Percentiles rank a stretch among this genome's conserved stretches.
These are phyloP conservation scores for Sebastes iracundus DNA, from an alignment of 2,797 vertebrate genomes.

Conservation along the genomic window DNA sequence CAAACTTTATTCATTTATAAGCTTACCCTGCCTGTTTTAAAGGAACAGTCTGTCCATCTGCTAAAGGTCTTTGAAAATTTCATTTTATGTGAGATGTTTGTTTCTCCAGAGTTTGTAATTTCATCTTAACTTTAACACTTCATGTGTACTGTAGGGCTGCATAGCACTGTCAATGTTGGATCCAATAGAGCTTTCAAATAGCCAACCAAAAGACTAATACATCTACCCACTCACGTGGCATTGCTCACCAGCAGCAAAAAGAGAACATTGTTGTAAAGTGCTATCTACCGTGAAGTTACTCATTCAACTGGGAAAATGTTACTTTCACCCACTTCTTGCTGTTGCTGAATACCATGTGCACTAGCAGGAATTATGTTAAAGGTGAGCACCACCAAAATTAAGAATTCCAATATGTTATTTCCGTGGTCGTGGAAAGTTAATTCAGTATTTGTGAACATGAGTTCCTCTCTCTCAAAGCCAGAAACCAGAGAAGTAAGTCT, in stretches of 20 bases:
- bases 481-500: too few species aligned
- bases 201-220: constrained; percentile 10
- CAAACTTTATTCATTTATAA: background rate
- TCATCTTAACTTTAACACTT: background rate
- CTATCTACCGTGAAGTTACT: background rate
- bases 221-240: constrained; percentile 30
- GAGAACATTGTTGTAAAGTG: constrained; percentile 16
- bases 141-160: background rate
- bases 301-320: background rate
- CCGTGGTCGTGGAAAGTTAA: too few species aligned
- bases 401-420: too few species aligned
- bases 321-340: background rate
- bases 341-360: background rate
- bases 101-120: background rate
- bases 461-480: too few species aligned
- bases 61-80: background rate
- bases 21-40: background rate
- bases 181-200: background rate
- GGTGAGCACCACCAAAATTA: background rate
- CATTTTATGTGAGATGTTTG: background rate
- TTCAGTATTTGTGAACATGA: too few species aligned
- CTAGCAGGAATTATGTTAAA: background rate
- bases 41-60: background rate
- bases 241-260: constrained; percentile 35
- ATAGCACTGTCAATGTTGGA: background rate